Evolutionary conservation across 2,888 invertebrate genomes (phyloP).

Genomic region (Pyralis farinalis): DNA sequence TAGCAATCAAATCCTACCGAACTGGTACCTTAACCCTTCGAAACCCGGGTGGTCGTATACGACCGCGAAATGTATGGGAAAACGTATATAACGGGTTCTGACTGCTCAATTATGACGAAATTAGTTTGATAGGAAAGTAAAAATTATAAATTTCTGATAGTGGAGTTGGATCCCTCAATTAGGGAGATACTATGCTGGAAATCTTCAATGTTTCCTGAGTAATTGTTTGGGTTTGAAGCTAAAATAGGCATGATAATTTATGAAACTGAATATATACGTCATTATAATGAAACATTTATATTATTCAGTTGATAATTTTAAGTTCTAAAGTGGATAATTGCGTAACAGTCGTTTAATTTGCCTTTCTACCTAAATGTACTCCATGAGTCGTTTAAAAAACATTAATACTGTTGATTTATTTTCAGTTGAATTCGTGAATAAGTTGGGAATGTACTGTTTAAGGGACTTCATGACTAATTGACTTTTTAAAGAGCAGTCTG

Average conservation of each 20-base stretch:
- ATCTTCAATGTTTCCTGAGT: too few species aligned
- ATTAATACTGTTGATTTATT: constrained; percentile 4
- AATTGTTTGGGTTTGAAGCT: too few species aligned
- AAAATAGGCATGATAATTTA: neutral
- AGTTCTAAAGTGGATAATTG: neutral
- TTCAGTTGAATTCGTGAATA: constrained; percentile 1
- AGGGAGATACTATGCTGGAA: too few species aligned
- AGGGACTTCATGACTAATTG: neutral
- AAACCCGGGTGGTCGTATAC: too few species aligned
- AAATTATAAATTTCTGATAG: too few species aligned
- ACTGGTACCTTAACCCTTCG: too few species aligned
- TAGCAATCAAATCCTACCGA: too few species aligned
- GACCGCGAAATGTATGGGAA: too few species aligned
- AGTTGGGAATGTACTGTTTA: constrained; percentile 4
- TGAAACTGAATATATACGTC: neutral
- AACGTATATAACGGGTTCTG: too few species aligned
- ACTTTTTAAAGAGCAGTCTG: neutral
- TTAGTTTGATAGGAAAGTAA: too few species aligned
- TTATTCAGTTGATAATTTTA: constrained; percentile 3
- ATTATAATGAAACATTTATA: neutral
- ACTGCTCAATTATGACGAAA: too few species aligned
- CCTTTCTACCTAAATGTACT: constrained; percentile 1
- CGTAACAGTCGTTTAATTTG: constrained; percentile 1
- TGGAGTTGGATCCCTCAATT: too few species aligned
- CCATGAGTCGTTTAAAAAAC: constrained; percentile 4